A percentile compares a stretch with the other conserved stretches of the same genome.
phyloP scores from a whole-genome alignment of 2,797 vertebrate genomes.

The Lacerta agilis region DNA sequence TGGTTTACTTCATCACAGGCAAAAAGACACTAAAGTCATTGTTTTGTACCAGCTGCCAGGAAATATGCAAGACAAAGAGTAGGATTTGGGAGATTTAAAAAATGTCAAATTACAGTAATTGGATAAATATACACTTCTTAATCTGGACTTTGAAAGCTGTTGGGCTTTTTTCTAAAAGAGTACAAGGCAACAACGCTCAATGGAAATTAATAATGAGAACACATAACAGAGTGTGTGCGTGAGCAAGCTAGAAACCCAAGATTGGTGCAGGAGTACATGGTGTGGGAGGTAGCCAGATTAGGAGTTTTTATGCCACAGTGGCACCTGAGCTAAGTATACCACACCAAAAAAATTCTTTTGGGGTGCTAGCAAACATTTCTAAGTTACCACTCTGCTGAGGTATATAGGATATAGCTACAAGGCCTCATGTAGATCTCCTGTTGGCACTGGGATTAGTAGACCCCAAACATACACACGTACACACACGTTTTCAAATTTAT shows the following conservation, averaged over 20 bases:
- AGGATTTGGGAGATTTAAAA: background rate
- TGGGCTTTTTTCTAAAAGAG: background rate
- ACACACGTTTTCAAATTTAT: background rate
- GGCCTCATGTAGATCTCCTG: background rate
- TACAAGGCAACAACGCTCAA: background rate
- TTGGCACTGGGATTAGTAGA: background rate
- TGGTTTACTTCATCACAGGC: background rate
- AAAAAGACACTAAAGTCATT: background rate
- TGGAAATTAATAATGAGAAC: background rate
- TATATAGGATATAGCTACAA: background rate
- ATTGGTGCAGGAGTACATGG: too few relatives aligned
- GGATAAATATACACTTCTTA: background rate
- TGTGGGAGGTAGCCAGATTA: background rate
- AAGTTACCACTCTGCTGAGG: background rate
- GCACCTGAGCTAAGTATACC: background rate
- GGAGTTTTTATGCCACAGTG: background rate
- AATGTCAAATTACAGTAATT: background rate
- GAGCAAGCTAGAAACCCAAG: background rate
- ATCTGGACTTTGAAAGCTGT: conserved; percentile 5
- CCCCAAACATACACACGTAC: background rate
- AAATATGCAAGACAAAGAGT: background rate
- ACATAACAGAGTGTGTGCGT: background rate
- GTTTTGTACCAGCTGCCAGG: background rate
- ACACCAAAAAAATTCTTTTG: background rate
- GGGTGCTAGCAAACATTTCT: background rate